These are phyloP conservation scores for Sylvia atricapilla DNA, from an alignment of 2,113 vertebrate genomes.

Conservation along the genomic window DNA sequence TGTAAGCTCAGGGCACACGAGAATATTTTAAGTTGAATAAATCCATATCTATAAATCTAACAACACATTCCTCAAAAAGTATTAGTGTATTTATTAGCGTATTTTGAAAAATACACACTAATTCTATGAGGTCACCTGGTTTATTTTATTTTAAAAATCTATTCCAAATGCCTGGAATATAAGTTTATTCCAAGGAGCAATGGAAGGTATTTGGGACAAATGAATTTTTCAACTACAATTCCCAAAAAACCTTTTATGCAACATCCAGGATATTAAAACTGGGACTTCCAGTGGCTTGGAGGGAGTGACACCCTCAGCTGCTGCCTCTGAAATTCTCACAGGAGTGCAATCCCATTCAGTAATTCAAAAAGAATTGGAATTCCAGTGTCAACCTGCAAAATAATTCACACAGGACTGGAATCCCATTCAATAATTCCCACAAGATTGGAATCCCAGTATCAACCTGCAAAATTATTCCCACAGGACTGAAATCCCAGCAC, in stretches of 20 bases:
- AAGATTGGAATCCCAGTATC: neutral
- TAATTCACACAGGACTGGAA: neutral
- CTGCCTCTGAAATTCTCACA: neutral
- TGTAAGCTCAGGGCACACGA: accelerated
- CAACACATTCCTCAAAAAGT: neutral
- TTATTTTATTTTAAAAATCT: neutral
- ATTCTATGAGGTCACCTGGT: neutral
- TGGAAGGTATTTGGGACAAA: neutral
- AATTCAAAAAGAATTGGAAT: accelerated
- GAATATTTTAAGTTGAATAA: neutral
- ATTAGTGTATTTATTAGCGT: too few relatives aligned
- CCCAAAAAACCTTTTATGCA: neutral
- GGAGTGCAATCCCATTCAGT: neutral
- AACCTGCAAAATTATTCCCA: neutral
- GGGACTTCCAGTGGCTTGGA: neutral
- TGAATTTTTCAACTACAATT: neutral
- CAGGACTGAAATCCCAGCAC: neutral
- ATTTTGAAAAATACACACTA: neutral
- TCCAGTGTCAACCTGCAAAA: neutral
- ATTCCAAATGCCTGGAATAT: accelerated
- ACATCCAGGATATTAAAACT: accelerated
- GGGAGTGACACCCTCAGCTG: neutral
- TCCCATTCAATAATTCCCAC: too few relatives aligned
- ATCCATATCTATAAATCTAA: neutral
- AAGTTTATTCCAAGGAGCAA: neutral